phyloP scores from a whole-genome alignment of 1,140 invertebrate genomes.

The Bombus turneri region DNA sequence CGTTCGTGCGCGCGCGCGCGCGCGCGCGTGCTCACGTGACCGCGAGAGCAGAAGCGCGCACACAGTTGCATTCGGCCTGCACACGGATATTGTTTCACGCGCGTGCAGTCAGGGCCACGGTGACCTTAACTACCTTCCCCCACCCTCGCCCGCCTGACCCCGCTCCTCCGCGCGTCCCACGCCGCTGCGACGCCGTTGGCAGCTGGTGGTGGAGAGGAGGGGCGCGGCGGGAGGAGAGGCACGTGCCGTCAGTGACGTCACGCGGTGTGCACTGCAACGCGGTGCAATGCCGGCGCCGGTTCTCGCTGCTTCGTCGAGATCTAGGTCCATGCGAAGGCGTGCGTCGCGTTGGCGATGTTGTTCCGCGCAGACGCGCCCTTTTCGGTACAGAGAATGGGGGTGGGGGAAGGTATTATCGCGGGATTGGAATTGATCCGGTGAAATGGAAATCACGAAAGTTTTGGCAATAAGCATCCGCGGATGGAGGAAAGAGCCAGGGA shows the following conservation, averaged over 20 bases:
- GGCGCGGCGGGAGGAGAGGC: conserved; percentile 61
- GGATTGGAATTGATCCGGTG: neutral
- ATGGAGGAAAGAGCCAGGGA: too few species aligned
- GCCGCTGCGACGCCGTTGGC: conserved; percentile 40
- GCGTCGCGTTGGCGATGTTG: conserved; percentile 16
- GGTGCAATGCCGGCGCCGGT: conserved; percentile 67
- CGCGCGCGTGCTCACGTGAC: neutral
- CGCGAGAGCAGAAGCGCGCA: neutral
- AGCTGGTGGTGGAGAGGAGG: conserved; percentile 52
- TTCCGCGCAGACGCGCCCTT: conserved; percentile 21
- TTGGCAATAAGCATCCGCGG: neutral
- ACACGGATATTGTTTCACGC: conserved; percentile 77
- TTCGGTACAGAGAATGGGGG: neutral
- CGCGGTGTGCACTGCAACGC: conserved; percentile 73
- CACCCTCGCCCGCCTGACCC: conserved; percentile 35
- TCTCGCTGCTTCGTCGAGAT: conserved; percentile 43
- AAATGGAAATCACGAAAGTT: neutral
- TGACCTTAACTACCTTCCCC: conserved; percentile 78
- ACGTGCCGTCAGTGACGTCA: conserved; percentile 80
- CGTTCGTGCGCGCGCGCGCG: conserved; percentile 37
- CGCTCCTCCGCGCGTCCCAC: conserved; percentile 32
- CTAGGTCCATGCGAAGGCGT: conserved; percentile 64
- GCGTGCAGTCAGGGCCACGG: conserved; percentile 82
- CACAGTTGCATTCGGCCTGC: conserved; percentile 53
- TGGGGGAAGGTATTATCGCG: neutral